Percentiles rank a stretch among this genome's conserved stretches.
phyloP scores from a whole-genome alignment of 2,888 invertebrate genomes.

The Zygogramma bicolorata region DNA sequence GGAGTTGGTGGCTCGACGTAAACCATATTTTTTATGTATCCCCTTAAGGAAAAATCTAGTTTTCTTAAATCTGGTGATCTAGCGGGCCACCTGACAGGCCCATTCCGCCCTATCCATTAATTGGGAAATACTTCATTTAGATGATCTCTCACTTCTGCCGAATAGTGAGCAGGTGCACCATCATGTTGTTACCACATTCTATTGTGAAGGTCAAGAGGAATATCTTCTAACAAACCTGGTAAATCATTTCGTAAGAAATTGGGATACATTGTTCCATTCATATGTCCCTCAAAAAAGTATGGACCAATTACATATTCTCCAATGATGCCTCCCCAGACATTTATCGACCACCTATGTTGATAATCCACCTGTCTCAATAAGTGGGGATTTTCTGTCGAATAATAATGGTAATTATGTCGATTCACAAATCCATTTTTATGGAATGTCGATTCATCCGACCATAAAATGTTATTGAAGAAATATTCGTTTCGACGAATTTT shows the following conservation, averaged over 20 bases:
- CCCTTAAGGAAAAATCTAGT: not conserved
- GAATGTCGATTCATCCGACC: no score
- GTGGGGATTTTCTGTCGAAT: no score
- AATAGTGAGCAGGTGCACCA: no score
- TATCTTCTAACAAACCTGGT: no score
- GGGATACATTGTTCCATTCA: not conserved
- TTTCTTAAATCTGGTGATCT: not conserved
- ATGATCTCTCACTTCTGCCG: slow-evolving; percentile 16
- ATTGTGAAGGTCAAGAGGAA: no score
- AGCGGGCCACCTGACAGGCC: not conserved
- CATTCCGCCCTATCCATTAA: slow-evolving; percentile 3
- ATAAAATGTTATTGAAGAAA: not conserved
- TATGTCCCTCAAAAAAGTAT: slow-evolving; percentile 3
- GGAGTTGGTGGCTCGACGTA: no score
- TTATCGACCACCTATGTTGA: slow-evolving; percentile 8
- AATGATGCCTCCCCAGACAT: slow-evolving; percentile 4
- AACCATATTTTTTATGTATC: not conserved
- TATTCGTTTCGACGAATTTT: not conserved
- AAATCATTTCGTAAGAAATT: slow-evolving; percentile 4
- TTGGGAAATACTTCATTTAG: slow-evolving; percentile 10
- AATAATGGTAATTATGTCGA: no score
- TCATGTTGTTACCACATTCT: no score
- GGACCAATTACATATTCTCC: slow-evolving; percentile 8
- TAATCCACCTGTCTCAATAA: slow-evolving; percentile 1
- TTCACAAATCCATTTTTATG: no score